Evolutionary conservation across 2,797 vertebrate genomes (phyloP), one percentile per base, ranked within the genome.

Genomic region (Sternotherus odoratus): DNA sequence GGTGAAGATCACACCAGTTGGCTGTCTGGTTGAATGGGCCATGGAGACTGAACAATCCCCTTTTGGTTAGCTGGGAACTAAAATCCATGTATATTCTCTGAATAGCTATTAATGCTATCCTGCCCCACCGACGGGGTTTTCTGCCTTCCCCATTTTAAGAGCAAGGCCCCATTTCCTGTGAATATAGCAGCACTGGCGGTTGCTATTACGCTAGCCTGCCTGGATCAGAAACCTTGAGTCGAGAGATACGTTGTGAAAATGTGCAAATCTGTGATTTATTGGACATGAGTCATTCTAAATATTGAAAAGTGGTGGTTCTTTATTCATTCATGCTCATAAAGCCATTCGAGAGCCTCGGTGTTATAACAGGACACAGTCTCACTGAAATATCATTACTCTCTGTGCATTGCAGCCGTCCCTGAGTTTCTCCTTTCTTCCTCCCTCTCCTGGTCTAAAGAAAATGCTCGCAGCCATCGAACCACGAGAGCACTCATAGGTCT

Each of bases 211-310:
- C 30, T 19, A 12, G 39, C 1, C 2, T 1, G 77, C 86, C n/a
- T 0, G 12, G 56, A 49, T 12, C 43, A 0, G 1, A 4, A 28
- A 24, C 36, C 30, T 0, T 30, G 39, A 39, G 21, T 69, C 66
- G 5, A 1, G 1, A n/a, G 30, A 15, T 8, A 12, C 3, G 0
- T 24, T 0, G 0, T 28, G 0, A 1, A 15, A 24, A 23, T 2
- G 46, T 30, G 16, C 69, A 15, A 15, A 23, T 1, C 5, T 39
- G 66, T 36, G 19, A 69, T 36, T 69, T 39, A 39, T 21, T 69
- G 66, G 66, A 36, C 66, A 21, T 46, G 6, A 1, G 49, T 72
- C 15, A 5, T 4, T 72, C 16, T 26, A 75, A 69, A 16, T 2
- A 17, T 69, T 21, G 19, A 21, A 23, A 69, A 36, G 63, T 36